Conservation (phyloP, 2,888 invertebrate genomes). For the Oscheius myriophilus region DNA sequence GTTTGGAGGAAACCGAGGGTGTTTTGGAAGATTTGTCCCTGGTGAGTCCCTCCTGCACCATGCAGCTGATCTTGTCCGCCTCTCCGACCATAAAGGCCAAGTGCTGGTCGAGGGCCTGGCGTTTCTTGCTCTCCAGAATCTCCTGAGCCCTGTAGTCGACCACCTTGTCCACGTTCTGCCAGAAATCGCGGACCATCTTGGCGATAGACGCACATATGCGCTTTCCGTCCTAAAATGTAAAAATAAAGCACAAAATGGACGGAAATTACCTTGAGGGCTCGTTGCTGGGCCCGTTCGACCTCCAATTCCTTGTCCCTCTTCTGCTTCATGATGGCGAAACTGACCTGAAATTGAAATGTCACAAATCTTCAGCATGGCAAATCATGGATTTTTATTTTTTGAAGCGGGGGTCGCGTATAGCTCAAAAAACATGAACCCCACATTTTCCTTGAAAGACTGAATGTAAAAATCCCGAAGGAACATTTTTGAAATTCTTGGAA, state of each 20-base stretch:
- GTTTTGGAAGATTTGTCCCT: conserved; percentile 42
- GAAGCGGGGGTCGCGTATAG: too few relatives aligned
- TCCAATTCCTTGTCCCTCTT: conserved; percentile 83
- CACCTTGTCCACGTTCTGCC: conserved; percentile 94
- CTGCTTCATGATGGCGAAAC: conserved; percentile 40
- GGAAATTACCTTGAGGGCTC: conserved; percentile 86
- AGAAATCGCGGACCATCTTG: conserved; percentile 91
- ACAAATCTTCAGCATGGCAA: too few relatives aligned
- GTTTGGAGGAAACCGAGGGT: conserved; percentile 40
- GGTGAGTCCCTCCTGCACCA: conserved; percentile 62
- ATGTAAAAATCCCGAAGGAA: too few relatives aligned
- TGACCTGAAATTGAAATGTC: conserved; percentile 28
- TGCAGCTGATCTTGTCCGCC: conserved; percentile 85
- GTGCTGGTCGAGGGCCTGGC: conserved; percentile 93
- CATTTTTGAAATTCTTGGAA: too few relatives aligned
- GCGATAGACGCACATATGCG: conserved; percentile 83
- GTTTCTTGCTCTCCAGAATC: conserved; percentile 90
- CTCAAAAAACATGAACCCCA: too few relatives aligned
- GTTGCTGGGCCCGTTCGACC: conserved; percentile 86
- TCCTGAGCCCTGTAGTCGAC: conserved; percentile 73
- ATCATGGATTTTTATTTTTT: too few relatives aligned
- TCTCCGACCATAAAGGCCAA: conserved; percentile 96
- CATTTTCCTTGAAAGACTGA: too few relatives aligned
- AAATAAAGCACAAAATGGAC: neutral
- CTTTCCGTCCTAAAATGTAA: conserved; percentile 75